phyloP scores from a whole-genome alignment of 2,888 invertebrate genomes.

The Cactoblastis cactorum region DNA sequence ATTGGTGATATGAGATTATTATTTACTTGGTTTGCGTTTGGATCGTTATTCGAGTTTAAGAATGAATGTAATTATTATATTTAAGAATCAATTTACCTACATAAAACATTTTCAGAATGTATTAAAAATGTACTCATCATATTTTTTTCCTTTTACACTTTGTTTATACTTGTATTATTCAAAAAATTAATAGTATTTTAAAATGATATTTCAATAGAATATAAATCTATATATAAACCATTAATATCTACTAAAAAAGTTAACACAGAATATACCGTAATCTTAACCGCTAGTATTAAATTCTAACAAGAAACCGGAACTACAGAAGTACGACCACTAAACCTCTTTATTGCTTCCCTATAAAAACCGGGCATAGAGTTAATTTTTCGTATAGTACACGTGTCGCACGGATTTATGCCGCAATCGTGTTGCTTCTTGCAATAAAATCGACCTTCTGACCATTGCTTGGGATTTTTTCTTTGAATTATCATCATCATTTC shows the following conservation, averaged over 20 bases:
- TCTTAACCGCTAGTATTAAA: slow-evolving; percentile 7
- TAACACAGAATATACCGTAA: neutral
- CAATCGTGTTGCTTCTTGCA: slow-evolving; percentile 39
- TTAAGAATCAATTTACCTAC: too few species aligned
- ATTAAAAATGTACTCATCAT: too few species aligned
- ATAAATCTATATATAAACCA: neutral
- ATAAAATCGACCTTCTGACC: slow-evolving; percentile 49
- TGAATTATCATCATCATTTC: neutral
- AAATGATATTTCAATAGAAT: too few species aligned
- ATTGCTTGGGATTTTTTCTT: slow-evolving; percentile 6
- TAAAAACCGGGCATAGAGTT: slow-evolving; percentile 52
- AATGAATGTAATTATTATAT: too few species aligned
- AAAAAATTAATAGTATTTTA: too few species aligned
- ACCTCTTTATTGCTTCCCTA: slow-evolving; percentile 37
- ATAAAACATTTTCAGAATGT: too few species aligned
- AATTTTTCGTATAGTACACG: slow-evolving; percentile 59
- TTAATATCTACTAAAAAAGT: neutral
- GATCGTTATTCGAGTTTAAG: too few species aligned
- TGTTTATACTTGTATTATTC: too few species aligned
- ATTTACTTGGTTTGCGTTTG: too few species aligned
- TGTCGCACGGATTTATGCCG: slow-evolving; percentile 50
- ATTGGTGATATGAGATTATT: neutral
- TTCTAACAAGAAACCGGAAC: neutral
- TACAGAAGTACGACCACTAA: neutral
- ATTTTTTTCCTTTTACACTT: too few species aligned